Base-by-base conservation (phyloP, 92 coral and sea anemone genomes). In the Epizoanthus stellaris region DNA sequence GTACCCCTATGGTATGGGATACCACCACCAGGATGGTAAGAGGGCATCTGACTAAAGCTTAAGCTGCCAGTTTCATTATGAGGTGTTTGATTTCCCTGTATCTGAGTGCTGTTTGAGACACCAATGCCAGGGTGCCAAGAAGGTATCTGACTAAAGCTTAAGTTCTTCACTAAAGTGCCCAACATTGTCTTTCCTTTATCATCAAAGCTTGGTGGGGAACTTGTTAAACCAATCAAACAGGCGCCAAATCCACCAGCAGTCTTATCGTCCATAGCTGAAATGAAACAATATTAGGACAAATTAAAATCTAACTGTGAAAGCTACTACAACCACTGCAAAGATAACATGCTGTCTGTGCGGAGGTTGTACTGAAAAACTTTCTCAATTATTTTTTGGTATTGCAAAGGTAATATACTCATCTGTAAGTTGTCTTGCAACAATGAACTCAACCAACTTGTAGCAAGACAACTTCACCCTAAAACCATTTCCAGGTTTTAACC, bases 41-140 rank as follows among this genome's bases (percentile, higher is more conserved):
- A 23, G 42, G 59, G 40, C n/a, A 59, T 63, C 70, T 63, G 83
- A 63, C 30, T 39, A 42, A 52, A 52, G 56, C 3, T 2, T 10
- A 10, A 9, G 14, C 14, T 52, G 56, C 3, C 15, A 45, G 52
- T 45, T 45, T 10, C 52, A 54, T 74, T 58, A 68, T 86, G 84
- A 14, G 60, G 21, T 7, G 36, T 36, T 14, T 38, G 8, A 7
- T 80, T 67, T 20, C 82, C 72, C 16, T 6, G 53, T 12, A 90
- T 69, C 67, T 89, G 92, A 17, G 85, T 75, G 23, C 87, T 36
- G 61, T 57, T 53, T 14, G 7, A 57, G 53, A 80, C 23, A 52
- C 62, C 25, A 49, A 65, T 49, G 63, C 49, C 64, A 70, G 68
- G 57, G 16, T 34, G 6, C 65, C 75, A 40, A 6, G 70, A 23